phyloP scores from a whole-genome alignment of 2,113 vertebrate genomes.

The Callaeas wilsoni region DNA sequence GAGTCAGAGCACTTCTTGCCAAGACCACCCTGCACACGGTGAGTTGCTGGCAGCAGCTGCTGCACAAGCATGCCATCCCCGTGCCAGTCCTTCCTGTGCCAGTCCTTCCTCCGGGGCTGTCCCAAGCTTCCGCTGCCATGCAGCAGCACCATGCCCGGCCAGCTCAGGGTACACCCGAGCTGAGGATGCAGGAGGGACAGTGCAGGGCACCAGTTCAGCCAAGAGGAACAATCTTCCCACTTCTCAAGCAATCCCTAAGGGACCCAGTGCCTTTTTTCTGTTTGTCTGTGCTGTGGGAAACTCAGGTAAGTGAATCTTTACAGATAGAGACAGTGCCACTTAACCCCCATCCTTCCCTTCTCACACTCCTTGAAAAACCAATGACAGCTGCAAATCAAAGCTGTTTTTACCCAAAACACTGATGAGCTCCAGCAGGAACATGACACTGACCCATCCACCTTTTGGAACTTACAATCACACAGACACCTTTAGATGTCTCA shows the following conservation, averaged over 20 bases:
- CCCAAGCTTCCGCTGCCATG: background rate
- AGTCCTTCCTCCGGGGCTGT: background rate
- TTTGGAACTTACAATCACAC: background rate
- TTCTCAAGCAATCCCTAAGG: background rate
- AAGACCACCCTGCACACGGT: fast-evolving
- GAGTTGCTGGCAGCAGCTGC: fast-evolving
- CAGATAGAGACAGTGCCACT: background rate
- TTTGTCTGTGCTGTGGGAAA: background rate
- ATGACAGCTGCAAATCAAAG: background rate
- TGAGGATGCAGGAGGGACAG: background rate
- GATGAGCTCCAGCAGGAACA: background rate
- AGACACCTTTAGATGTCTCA: background rate
- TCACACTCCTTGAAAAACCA: background rate
- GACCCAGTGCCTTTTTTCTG: background rate
- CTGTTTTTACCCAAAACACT: background rate
- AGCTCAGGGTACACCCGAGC: fast-evolving
- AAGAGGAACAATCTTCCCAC: background rate
- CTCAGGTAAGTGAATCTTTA: background rate
- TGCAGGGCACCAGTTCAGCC: background rate
- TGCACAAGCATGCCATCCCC: background rate
- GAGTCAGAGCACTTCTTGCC: background rate
- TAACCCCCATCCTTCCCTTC: background rate
- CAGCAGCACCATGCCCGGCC: fast-evolving
- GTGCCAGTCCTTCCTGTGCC: background rate
- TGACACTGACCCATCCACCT: too few species aligned